Conservation (phyloP, 2,888 invertebrate genomes). For the Nebria brevicollis region DNA sequence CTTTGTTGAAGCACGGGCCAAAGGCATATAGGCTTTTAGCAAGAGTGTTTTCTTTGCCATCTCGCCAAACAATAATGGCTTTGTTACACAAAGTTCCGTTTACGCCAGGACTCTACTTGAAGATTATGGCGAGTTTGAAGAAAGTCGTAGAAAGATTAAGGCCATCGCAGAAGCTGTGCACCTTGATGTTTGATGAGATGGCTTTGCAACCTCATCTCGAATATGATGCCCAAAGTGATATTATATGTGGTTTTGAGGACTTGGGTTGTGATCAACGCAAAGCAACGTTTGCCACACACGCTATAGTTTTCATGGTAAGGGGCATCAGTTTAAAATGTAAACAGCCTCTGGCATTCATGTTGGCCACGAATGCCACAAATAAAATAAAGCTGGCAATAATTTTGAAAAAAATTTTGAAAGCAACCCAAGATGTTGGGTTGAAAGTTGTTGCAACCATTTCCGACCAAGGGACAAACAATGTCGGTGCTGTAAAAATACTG, state of each 20-base stretch:
- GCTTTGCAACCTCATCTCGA: slow-evolving; percentile 2
- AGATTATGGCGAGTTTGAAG: slow-evolving; percentile 22
- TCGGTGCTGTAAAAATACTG: slow-evolving; percentile 11
- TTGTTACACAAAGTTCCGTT: slow-evolving; percentile 10
- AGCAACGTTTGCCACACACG: slow-evolving; percentile 47
- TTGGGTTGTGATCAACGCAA: slow-evolving; percentile 41
- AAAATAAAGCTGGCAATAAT: background rate
- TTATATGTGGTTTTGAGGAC: slow-evolving; percentile 50
- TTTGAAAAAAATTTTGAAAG: slow-evolving; percentile 5
- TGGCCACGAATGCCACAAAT: background rate
- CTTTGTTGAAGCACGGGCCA: background rate
- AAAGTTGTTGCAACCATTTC: slow-evolving; percentile 23
- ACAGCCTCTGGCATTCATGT: slow-evolving; percentile 18
- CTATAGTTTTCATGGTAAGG: slow-evolving; percentile 20
- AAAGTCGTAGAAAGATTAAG: background rate
- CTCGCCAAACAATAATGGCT: slow-evolving; percentile 6
- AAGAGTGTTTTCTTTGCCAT: slow-evolving; percentile 11
- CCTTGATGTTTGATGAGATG: slow-evolving; percentile 49
- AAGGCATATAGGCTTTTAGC: background rate
- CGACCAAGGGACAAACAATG: slow-evolving; percentile 23
- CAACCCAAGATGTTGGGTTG: slow-evolving; percentile 4
- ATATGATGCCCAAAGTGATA: slow-evolving; percentile 25
- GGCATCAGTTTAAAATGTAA: background rate
- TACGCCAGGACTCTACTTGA: slow-evolving; percentile 13
- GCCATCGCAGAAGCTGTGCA: slow-evolving; percentile 17